Evolutionary conservation across 2,113 vertebrate genomes (phyloP).

Genomic region (Nymphicus hollandicus): DNA sequence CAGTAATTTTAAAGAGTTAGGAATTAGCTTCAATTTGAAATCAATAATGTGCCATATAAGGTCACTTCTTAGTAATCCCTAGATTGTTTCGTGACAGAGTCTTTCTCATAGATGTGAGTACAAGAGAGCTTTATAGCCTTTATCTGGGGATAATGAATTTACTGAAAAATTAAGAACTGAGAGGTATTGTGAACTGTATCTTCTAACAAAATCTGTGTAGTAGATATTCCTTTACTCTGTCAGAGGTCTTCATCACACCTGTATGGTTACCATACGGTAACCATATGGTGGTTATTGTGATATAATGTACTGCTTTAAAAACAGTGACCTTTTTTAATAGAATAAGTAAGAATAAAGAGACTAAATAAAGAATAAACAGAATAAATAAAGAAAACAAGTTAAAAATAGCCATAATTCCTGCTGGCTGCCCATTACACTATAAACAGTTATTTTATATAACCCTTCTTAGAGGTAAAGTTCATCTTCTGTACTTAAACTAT

Average conservation of each 20-base stretch:
- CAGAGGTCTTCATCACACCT: neutral
- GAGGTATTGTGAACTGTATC: neutral
- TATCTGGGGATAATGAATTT: neutral
- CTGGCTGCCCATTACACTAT: neutral
- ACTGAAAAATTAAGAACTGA: neutral
- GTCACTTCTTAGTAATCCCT: neutral
- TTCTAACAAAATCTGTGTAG: neutral
- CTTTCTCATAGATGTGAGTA: neutral
- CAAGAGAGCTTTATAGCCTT: neutral
- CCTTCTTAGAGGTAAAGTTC: neutral
- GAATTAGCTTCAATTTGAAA: conserved; percentile 29
- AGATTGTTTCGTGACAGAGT: neutral
- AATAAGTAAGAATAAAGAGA: neutral
- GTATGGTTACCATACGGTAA: neutral
- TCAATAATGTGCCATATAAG: neutral
- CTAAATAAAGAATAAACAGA: neutral
- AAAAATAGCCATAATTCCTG: neutral
- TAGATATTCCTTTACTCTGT: neutral
- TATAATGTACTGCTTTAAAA: neutral
- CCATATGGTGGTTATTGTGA: neutral
- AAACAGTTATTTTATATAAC: neutral
- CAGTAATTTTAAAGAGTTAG: neutral
- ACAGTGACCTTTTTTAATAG: neutral
- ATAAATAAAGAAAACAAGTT: neutral
- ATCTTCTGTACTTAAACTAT: neutral